Percentiles rank a stretch among this genome's conserved stretches.
These are phyloP conservation scores for Ondatra zibethicus DNA, from an alignment of 2,113 vertebrate species.

Conservation along the genomic window DNA sequence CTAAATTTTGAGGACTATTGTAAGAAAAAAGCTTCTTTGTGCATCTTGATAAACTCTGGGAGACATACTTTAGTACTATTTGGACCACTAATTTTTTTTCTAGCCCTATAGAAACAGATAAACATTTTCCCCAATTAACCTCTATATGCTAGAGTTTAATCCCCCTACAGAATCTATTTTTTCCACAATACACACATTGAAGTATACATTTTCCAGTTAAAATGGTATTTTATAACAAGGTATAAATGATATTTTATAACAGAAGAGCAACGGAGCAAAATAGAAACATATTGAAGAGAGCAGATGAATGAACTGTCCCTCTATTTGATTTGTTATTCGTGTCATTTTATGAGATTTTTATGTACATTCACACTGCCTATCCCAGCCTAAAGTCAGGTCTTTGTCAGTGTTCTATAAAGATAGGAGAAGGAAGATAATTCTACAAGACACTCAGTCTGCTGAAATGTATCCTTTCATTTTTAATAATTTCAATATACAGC, in stretches of 20 bases:
- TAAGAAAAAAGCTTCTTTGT: not conserved
- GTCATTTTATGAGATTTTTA: not conserved
- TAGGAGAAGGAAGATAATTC: slow-evolving; percentile 7
- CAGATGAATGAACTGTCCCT: not conserved
- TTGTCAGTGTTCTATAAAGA: slow-evolving; percentile 36
- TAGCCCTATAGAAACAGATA: not conserved
- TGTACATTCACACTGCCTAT: rapidly evolving
- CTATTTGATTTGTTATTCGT: slow-evolving; percentile 20
- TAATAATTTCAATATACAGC: slow-evolving; percentile 8
- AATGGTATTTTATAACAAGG: not conserved
- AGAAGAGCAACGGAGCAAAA: not conserved
- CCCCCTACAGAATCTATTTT: not conserved
- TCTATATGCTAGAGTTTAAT: not conserved
- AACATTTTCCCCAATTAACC: not conserved
- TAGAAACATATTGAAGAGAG: not conserved
- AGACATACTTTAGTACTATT: not conserved
- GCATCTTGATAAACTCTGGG: not conserved
- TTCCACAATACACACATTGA: not conserved
- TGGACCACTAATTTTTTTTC: not conserved
- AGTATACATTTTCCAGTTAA: not conserved
- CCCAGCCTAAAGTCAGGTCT: not conserved
- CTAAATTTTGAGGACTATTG: not conserved
- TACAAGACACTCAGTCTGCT: not conserved
- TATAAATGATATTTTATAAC: not conserved
- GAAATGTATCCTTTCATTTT: slow-evolving; percentile 40